A percentile compares a stretch with the other conserved stretches of the same genome.
Conservation (phyloP, 2,113 vertebrate genomes). For the Centropristis striata region DNA sequence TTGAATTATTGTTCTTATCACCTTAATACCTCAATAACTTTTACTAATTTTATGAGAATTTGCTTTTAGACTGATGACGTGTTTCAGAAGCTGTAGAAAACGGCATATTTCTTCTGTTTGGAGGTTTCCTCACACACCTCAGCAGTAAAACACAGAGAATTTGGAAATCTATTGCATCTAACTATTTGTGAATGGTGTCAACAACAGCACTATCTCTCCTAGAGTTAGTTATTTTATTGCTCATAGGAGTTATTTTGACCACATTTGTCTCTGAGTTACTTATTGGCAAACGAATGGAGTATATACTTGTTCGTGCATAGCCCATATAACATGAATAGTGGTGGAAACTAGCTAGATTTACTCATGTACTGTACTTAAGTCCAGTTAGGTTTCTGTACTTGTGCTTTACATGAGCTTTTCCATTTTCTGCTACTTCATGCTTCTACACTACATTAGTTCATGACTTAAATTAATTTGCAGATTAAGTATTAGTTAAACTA, state of each 20-base stretch:
- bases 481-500: too few relatives aligned
- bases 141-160: constrained; percentile 1
- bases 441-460: too few relatives aligned
- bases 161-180: too few relatives aligned
- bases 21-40: not conserved
- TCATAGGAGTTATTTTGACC: not conserved
- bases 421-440: too few relatives aligned
- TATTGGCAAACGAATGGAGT: not conserved
- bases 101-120: not conserved
- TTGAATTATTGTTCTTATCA: constrained; percentile 19
- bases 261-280: not conserved
- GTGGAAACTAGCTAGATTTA: too few relatives aligned
- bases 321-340: too few relatives aligned
- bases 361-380: too few relatives aligned
- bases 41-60: constrained; percentile 1
- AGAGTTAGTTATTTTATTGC: not conserved
- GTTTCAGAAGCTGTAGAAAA: constrained; percentile 1
- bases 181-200: too few relatives aligned
- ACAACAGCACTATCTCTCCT: too few relatives aligned
- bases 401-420: too few relatives aligned
- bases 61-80: not conserved
- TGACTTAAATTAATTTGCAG: too few relatives aligned
- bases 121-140: not conserved
- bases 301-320: not conserved
- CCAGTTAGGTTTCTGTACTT: too few relatives aligned